phyloP scores from a whole-genome alignment of 2,888 invertebrate species.

The Clunio marinus region DNA sequence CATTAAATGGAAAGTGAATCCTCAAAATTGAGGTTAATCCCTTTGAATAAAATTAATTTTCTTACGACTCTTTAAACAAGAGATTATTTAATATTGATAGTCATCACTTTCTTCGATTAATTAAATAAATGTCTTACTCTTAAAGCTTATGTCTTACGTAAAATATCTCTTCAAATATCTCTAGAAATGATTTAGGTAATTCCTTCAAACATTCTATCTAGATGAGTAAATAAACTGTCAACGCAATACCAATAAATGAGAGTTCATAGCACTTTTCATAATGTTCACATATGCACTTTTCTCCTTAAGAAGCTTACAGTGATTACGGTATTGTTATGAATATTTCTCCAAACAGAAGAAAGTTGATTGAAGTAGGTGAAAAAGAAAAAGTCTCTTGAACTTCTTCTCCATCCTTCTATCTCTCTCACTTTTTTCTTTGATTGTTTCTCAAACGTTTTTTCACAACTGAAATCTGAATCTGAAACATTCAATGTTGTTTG shows the following conservation, averaged over 20 bases:
- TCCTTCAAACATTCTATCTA: too few species aligned
- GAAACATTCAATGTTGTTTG: not conserved
- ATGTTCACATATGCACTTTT: too few species aligned
- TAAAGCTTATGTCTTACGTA: too few species aligned
- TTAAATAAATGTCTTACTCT: too few species aligned
- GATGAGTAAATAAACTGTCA: too few species aligned
- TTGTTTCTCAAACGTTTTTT: not conserved
- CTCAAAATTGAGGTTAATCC: not conserved
- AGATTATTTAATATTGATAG: too few species aligned
- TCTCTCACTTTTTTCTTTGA: not conserved
- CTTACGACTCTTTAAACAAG: not conserved
- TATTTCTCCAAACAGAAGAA: not conserved
- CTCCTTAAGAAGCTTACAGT: not conserved
- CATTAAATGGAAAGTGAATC: too few species aligned
- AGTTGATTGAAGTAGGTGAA: slow-evolving; percentile 4
- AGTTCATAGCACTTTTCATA: too few species aligned
- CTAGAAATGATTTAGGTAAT: too few species aligned
- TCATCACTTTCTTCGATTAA: too few species aligned
- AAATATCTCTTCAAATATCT: too few species aligned
- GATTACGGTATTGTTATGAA: slow-evolving; percentile 3
- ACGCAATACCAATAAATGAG: too few species aligned
- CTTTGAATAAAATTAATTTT: not conserved
- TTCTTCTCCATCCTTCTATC: not conserved
- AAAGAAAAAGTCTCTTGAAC: slow-evolving; percentile 8
- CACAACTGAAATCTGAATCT: not conserved